Evolutionary conservation across 2,113 vertebrate genomes (phyloP).

Genomic region (Drymodes brunneopygia): DNA sequence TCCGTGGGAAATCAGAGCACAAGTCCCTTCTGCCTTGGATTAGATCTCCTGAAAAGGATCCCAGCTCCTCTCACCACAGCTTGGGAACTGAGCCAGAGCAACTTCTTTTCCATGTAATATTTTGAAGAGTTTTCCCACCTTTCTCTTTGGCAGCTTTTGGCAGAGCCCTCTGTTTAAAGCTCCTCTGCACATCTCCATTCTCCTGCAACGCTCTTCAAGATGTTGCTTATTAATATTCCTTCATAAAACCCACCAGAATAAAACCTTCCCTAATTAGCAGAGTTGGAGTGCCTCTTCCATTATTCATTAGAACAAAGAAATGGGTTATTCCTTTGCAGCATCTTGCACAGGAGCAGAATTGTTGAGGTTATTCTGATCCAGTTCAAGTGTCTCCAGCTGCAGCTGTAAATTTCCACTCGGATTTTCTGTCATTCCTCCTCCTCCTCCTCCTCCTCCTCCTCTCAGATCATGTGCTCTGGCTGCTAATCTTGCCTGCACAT

Average conservation of each 20-base stretch:
- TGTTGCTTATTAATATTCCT: constrained; percentile 32
- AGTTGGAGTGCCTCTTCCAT: constrained; percentile 42
- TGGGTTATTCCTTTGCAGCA: constrained; percentile 5
- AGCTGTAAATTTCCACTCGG: constrained; percentile 44
- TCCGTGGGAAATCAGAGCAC: background rate
- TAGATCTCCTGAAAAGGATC: background rate
- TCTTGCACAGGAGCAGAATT: constrained; percentile 24
- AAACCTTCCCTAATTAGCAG: constrained; percentile 42
- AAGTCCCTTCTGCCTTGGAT: background rate
- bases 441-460: background rate
- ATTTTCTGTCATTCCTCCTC: background rate
- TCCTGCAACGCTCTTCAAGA: background rate
- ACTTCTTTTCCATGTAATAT: background rate
- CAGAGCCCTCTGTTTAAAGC: background rate
- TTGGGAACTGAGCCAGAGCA: background rate
- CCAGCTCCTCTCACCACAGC: background rate
- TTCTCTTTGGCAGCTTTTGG: background rate
- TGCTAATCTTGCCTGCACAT: background rate
- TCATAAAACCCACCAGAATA: constrained; percentile 41
- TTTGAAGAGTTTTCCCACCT: background rate
- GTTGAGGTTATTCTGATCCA: constrained; percentile 1
- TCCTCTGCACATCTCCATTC: background rate
- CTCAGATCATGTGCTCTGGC: background rate
- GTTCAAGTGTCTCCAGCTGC: constrained; percentile 43
- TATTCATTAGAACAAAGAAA: constrained; percentile 50